Evolutionary conservation across 2,888 invertebrate genomes (phyloP), one percentile per base, ranked within the genome.

Genomic region (Cetonia aurata): DNA sequence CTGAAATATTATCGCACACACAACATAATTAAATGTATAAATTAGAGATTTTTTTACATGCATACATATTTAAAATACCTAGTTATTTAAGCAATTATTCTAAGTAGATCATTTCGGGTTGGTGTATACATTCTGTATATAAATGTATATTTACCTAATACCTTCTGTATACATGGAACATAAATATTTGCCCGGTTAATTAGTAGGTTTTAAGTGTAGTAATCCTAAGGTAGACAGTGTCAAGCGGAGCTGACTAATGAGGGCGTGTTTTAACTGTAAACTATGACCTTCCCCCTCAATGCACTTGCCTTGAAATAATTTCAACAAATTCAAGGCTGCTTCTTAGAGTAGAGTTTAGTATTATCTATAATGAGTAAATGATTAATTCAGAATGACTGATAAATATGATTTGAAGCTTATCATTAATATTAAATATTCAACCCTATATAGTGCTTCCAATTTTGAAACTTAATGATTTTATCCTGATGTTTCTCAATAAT

Each of bases 151-250:
- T 6, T 19, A 12, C 50, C 25, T 60, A 44, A 44, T 60, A 48
- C 60, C 60, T 31, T 31, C 31, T 31, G 31, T 67, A 67, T 44
- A 67, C 50, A 31, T n/a, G 46, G 59, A 37, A 62, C 71, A 71
- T 71, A 71, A 71, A 71, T 71, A 71, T 71, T 71, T 71, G 59
- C 60, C 31, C 53, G 68, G 68, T 67, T 71, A 71, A 71, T 71
- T 71, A 71, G 68, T 68, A 62, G 71, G 62, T 71, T 71, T 71
- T 53, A 56, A 71, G 56, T 71, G 57, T 66, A 66, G 66, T 70
- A 70, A 70, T 70, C 70, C 70, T 57, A 70, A 25, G 70, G 66
- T 70, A 70, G 70, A 70, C 62, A 66, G 44, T 55, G 66, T 67
- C 70, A 41, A 56, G 66, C 66, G 44, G 42, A 31, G 37, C 48